A percentile compares a stretch with the other conserved stretches of the same genome.
phyloP scores from a whole-genome alignment of 2,797 vertebrate genomes.

The Florisuga fusca region DNA sequence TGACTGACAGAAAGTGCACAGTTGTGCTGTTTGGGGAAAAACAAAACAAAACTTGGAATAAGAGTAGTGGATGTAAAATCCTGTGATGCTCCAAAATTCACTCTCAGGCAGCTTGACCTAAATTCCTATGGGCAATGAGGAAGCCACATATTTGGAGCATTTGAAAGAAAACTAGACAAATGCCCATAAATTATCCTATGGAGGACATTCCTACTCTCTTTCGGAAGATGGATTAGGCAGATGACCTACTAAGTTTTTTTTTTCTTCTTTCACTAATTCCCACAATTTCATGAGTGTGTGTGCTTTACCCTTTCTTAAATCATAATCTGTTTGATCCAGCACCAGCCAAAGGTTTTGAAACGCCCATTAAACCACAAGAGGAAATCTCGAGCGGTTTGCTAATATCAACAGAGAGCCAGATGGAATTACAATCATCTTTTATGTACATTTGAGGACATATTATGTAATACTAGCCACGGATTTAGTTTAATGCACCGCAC shows the following conservation, averaged over 20 bases:
- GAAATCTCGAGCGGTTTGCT: constrained; percentile 62
- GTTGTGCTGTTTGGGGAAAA: neutral
- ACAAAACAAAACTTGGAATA: neutral
- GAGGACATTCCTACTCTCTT: constrained; percentile 22
- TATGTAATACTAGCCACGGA: constrained; percentile 38
- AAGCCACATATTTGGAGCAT: constrained; percentile 47
- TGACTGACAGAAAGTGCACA: neutral
- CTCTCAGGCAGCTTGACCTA: constrained; percentile 51
- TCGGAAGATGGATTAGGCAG: constrained; percentile 51
- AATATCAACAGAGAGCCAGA: constrained; percentile 60
- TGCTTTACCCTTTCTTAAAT: constrained; percentile 50
- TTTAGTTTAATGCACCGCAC: constrained; percentile 19
- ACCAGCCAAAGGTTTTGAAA: constrained; percentile 52
- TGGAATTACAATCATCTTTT: constrained; percentile 57
- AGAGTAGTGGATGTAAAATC: constrained; percentile 11
- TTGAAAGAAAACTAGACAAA: constrained; percentile 51
- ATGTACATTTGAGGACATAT: neutral
- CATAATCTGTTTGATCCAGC: constrained; percentile 49
- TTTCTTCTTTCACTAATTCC: constrained; percentile 51
- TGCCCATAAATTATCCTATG: constrained; percentile 34
- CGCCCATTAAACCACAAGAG: constrained; percentile 36
- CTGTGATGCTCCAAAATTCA: neutral
- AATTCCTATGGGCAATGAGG: constrained; percentile 43
- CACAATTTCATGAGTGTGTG: neutral
- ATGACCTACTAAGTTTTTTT: constrained; percentile 55